These are phyloP conservation scores for Microctonus brassicae DNA, from an alignment of 2,888 invertebrate genomes.

Conservation along the genomic window DNA sequence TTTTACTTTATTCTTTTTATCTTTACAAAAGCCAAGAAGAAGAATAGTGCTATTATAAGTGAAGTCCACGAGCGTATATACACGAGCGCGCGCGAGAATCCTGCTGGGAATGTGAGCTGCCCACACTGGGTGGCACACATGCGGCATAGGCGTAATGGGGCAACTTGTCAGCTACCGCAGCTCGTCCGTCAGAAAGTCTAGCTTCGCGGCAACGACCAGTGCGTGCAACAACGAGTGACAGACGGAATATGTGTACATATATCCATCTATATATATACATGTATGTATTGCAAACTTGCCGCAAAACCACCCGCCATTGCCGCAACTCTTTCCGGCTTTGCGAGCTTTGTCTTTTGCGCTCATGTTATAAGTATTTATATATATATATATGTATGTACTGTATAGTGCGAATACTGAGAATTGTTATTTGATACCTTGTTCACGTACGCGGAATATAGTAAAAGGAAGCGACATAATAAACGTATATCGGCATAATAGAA, in stretches of 20 bases:
- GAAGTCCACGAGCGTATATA: constrained; percentile 45
- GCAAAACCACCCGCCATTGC: background rate
- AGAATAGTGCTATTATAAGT: background rate
- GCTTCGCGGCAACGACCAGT: constrained; percentile 22
- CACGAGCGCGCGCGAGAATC: constrained; percentile 56
- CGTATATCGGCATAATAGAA: constrained; percentile 32
- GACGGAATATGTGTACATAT: background rate
- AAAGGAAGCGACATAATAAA: constrained; percentile 27
- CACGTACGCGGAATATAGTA: constrained; percentile 49
- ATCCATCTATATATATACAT: background rate
- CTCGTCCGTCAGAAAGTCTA: constrained; percentile 59
- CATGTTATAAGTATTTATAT: constrained; percentile 25
- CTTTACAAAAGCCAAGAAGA: constrained; percentile 4
- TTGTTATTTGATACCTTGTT: constrained; percentile 58
- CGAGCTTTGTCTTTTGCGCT: constrained; percentile 32
- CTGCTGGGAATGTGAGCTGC: constrained; percentile 59
- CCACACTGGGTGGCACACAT: constrained; percentile 61
- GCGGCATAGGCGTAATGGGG: constrained; percentile 61
- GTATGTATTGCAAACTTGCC: background rate
- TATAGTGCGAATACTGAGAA: constrained; percentile 52
- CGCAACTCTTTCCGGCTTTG: constrained; percentile 35
- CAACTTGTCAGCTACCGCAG: constrained; percentile 65
- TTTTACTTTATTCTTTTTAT: background rate
- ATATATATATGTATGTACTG: constrained; percentile 21
- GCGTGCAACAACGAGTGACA: background rate